A percentile compares a stretch with the other conserved stretches of the same genome.
Conservation (phyloP, 2,888 invertebrate genomes). For the Pammene aurita region DNA sequence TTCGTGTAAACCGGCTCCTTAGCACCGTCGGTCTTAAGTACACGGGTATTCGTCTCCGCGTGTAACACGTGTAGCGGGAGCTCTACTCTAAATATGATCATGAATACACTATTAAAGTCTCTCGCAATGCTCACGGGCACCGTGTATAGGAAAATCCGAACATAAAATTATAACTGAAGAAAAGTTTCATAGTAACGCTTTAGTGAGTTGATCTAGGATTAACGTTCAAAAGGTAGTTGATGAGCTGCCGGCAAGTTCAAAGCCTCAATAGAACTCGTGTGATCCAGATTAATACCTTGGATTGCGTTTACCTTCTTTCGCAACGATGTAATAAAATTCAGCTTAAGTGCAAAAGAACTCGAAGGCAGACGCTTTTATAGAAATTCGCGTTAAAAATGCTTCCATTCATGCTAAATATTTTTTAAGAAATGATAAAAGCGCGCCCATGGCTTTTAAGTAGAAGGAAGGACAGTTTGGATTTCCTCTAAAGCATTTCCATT, state of each 20-base stretch:
- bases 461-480: conserved; percentile 22
- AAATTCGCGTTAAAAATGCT: conserved; percentile 43
- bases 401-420: conserved; percentile 41
- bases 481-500: conserved; percentile 14
- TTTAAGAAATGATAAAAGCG: conserved; percentile 40
- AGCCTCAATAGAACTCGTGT: conserved; percentile 57
- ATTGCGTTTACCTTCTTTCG: conserved; percentile 81
- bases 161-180: conserved; percentile 14
- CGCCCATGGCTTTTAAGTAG: conserved; percentile 47
- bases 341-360: conserved; percentile 66
- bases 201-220: conserved; percentile 40
- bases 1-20: too few relatives aligned
- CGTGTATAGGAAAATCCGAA: not conserved
- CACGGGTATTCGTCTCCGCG: too few relatives aligned
- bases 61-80: too few relatives aligned
- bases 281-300: conserved; percentile 72
- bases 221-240: conserved; percentile 41
- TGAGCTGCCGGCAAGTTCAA: conserved; percentile 41
- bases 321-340: conserved; percentile 81
- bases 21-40: too few relatives aligned
- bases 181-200: conserved; percentile 25
- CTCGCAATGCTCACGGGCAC: too few relatives aligned
- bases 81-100: too few relatives aligned
- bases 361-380: conserved; percentile 42
- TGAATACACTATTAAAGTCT: too few relatives aligned